These are phyloP conservation scores for Apis mellifera DNA, from an alignment of 1,140 invertebrate genomes.

Conservation along the genomic window Amel_HAv3.1 CM009939.2:5541001-5541500, in stretches of 20 bases:
- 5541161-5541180: conserved; percentile 67
- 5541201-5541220: conserved; percentile 69
- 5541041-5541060: conserved; percentile 68
- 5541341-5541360: conserved; percentile 5
- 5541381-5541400: not conserved
- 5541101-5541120: conserved; percentile 80
- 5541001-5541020: conserved; percentile 71
- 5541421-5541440: conserved; percentile 43
- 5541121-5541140: conserved; percentile 88
- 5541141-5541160: conserved; percentile 81
- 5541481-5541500: not conserved
- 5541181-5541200: conserved; percentile 65
- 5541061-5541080: conserved; percentile 76
- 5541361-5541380: conserved; percentile 7
- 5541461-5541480: not conserved
- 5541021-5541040: conserved; percentile 64
- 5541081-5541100: conserved; percentile 75
- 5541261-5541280: conserved; percentile 40
- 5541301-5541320: conserved; percentile 32
- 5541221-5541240: conserved; percentile 76
- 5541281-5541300: conserved; percentile 70
- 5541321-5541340: conserved; percentile 25
- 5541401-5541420: not conserved
- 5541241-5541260: conserved; percentile 61
- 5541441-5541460: conserved; percentile 1